Percentiles rank a stretch among this genome's conserved stretches.
Evolutionary conservation across 2,797 vertebrate species (phyloP).

Genomic region (Coilia nasus): DNA sequence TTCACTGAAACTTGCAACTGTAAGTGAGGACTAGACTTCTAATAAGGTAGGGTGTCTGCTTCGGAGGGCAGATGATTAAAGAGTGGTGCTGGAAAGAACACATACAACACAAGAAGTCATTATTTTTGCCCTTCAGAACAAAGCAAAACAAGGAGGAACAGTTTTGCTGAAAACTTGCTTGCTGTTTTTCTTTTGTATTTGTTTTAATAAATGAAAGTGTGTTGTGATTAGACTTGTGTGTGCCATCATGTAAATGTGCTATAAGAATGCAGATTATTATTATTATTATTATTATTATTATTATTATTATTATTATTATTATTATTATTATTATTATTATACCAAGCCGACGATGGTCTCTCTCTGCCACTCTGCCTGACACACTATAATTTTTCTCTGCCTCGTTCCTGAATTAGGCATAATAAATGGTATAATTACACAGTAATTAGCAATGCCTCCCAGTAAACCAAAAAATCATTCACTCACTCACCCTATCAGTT

Average conservation of each 20-base stretch:
- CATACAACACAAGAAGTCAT: slow-evolving; percentile 75
- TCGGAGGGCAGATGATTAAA: slow-evolving; percentile 58
- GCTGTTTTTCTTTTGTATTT: not conserved
- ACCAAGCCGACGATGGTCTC: not conserved
- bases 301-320: too few relatives aligned
- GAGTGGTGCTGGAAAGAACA: slow-evolving; percentile 55
- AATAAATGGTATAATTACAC: not conserved
- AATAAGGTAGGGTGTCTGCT: slow-evolving; percentile 63
- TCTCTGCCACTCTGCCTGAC: not conserved
- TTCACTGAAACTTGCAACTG: slow-evolving; percentile 63
- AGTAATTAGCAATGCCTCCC: not conserved
- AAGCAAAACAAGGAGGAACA: slow-evolving; percentile 62
- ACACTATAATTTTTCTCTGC: not conserved
- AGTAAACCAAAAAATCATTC: not conserved
- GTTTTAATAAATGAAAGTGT: not conserved
- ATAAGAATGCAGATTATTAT: too few relatives aligned
- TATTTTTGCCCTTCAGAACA: slow-evolving; percentile 71
- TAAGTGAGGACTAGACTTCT: slow-evolving; percentile 64
- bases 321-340: too few relatives aligned
- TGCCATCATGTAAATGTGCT: too few relatives aligned
- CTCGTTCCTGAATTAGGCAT: not conserved
- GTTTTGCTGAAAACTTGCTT: slow-evolving; percentile 54
- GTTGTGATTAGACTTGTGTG: not conserved
- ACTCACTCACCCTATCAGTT: not conserved
- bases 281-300: too few relatives aligned